Conservation (phyloP, 2,797 vertebrate genomes). For the Ptychadena robeensis region DNA sequence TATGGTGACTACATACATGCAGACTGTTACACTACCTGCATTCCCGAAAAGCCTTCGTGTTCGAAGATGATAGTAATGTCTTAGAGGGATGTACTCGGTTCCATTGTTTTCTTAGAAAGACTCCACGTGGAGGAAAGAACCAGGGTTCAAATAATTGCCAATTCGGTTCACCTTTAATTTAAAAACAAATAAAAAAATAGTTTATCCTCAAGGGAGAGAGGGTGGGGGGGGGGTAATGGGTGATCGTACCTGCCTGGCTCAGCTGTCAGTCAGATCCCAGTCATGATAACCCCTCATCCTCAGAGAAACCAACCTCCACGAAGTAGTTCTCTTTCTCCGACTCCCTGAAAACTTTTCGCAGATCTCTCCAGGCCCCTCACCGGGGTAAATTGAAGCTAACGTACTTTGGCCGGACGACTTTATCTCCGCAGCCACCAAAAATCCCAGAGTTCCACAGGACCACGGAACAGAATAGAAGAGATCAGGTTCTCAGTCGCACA, state of each 20-base stretch:
- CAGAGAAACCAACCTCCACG: constrained; percentile 90
- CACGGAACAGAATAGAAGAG: constrained; percentile 96
- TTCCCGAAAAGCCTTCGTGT: constrained; percentile 99
- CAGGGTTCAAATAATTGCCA: constrained; percentile 92
- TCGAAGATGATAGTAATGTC: constrained; percentile 97
- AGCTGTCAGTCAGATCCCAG: constrained; percentile 86
- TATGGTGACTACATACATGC: no score
- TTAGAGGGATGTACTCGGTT: constrained; percentile 91
- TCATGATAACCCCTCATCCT: constrained; percentile 93
- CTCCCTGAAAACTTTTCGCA: constrained; percentile 84
- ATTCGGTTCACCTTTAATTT: constrained; percentile 91
- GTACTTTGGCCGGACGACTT: constrained; percentile 89
- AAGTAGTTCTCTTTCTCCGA: constrained; percentile 90
- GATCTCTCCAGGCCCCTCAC: constrained; percentile 87
- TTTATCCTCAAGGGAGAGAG: neutral
- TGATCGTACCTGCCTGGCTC: constrained; percentile 86
- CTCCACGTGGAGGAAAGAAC: constrained; percentile 97
- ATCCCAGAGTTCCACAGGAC: constrained; percentile 97
- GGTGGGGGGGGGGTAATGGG: neutral
- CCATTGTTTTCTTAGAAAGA: constrained; percentile 81
- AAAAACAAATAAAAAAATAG: constrained; percentile 38
- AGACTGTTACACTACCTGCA: constrained; percentile 37
- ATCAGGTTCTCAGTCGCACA: constrained; percentile 92
- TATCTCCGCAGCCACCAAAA: constrained; percentile 95
- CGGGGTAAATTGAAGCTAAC: constrained; percentile 85